Evolutionary conservation across 30 jellyfish, hydroid and myxozoan genomes (phyloP), one percentile per base, ranked within the genome.

Genomic region (Cassiopea andromeda): DNA sequence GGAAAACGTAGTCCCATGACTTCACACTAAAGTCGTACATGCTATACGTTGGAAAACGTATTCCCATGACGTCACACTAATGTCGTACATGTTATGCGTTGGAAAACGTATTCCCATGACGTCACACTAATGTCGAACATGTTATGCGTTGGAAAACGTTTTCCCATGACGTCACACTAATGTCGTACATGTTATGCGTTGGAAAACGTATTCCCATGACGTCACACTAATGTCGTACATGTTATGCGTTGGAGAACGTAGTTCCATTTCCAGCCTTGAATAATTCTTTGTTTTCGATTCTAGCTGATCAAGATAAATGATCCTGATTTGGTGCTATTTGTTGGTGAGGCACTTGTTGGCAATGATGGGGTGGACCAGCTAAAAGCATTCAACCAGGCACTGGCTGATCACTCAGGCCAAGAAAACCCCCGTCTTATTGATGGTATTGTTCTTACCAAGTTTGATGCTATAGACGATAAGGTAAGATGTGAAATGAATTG

Each of bases 261-360:
- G 45, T 15, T 15, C 15, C 8, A 66, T 7, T 66, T 6, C 15
- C 75, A 15, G 75, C 75, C 7, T 19, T 16, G 43, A 27, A 27
- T 27, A 27, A 27, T 27, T 27, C 38, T 27, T 27, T 27, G 38
- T 27, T 78, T 15, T 69, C 38, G 50, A 43, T 57, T 19, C 8
- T 77, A 96, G 99, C 82, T 97, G 79, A 97, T 93, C 85, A 93
- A 97, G 76, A 88, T 93, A 49, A 97, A 97, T 69, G 94, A 89
- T 43, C 99, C 99, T 5, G 84, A 97, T 60, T 64, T 97, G 90
- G 99, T 97, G 38, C 69, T 97, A 84, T 97, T 97, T 73, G 99
- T 97, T 70, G 99, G 99, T 12, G 99, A 97, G 75, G 99, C 99
- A 2, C 89, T 97, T 83, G 99, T 97, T 49, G 99, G 99, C 45